Evolutionary conservation across 2,888 invertebrate genomes (phyloP).

Genomic region (Elmis aenea): DNA sequence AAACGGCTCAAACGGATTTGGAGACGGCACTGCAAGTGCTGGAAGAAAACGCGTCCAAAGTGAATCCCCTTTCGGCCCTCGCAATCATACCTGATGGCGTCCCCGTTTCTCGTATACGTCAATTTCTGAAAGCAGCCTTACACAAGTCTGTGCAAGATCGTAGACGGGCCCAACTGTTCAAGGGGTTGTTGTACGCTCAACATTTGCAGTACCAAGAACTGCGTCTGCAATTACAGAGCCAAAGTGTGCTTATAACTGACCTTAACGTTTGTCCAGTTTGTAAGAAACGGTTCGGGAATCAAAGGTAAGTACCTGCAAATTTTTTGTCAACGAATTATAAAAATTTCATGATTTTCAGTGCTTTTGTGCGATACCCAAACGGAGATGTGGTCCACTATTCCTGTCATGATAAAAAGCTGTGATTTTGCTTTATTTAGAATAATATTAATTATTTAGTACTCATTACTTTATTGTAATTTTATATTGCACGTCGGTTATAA

Average conservation of each 20-base stretch:
- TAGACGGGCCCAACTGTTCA: conserved; percentile 71
- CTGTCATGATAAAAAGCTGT: conserved; percentile 57
- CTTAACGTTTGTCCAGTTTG: conserved; percentile 87
- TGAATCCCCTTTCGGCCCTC: conserved; percentile 76
- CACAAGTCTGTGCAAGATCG: conserved; percentile 69
- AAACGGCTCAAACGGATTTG: conserved; percentile 66
- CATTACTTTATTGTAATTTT: too few relatives aligned
- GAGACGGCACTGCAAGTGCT: conserved; percentile 75
- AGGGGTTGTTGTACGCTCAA: conserved; percentile 80
- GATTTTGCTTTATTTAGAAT: too few relatives aligned
- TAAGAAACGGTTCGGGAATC: conserved; percentile 88
- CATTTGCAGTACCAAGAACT: conserved; percentile 79
- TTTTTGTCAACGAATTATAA: background rate
- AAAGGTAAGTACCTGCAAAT: conserved; percentile 56
- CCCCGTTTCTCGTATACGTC: conserved; percentile 67
- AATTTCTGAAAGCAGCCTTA: conserved; percentile 51
- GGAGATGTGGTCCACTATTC: conserved; percentile 91
- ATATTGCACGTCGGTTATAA: too few relatives aligned
- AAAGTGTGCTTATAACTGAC: conserved; percentile 79
- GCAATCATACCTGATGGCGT: conserved; percentile 77
- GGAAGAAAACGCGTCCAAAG: conserved; percentile 77
- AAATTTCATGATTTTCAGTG: conserved; percentile 54
- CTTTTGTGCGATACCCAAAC: conserved; percentile 87
- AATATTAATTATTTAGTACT: too few relatives aligned
- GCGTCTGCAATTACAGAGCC: conserved; percentile 74